phyloP scores from a whole-genome alignment of 2,797 vertebrate species.

The Pteronotus mesoamericanus region DNA sequence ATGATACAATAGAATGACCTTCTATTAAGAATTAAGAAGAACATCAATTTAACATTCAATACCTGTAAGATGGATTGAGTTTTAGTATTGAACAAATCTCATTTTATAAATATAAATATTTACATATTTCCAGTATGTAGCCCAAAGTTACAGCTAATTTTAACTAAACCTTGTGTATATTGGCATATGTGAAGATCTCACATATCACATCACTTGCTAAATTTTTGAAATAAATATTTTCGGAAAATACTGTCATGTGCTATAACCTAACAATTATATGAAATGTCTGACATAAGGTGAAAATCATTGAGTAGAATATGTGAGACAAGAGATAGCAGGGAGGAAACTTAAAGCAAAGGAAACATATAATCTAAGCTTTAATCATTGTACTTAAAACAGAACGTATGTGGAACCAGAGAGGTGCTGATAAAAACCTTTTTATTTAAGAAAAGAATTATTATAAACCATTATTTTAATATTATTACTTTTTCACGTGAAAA shows the following conservation, averaged over 20 bases:
- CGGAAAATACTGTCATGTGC: neutral
- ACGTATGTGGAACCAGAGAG: neutral
- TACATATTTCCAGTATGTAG: neutral
- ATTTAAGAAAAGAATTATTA: neutral
- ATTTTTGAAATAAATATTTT: neutral
- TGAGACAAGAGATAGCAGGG: neutral
- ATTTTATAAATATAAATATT: neutral
- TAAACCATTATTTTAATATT: neutral
- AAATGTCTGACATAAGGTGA: neutral
- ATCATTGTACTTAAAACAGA: neutral
- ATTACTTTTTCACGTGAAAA: neutral
- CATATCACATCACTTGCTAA: neutral
- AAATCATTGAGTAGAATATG: neutral
- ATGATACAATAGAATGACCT: neutral
- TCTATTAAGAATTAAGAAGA: neutral
- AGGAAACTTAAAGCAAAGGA: neutral
- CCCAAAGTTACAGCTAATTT: neutral
- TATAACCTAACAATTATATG: neutral
- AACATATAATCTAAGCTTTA: neutral
- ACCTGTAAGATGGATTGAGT: neutral
- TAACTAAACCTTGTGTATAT: neutral
- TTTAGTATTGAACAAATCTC: neutral
- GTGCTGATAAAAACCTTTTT: neutral
- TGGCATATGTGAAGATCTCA: neutral
- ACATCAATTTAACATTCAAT: neutral